Evolutionary conservation across 2,797 vertebrate genomes (phyloP), one percentile per base, ranked within the genome.

Genomic region (Bradypus variegatus): DNA sequence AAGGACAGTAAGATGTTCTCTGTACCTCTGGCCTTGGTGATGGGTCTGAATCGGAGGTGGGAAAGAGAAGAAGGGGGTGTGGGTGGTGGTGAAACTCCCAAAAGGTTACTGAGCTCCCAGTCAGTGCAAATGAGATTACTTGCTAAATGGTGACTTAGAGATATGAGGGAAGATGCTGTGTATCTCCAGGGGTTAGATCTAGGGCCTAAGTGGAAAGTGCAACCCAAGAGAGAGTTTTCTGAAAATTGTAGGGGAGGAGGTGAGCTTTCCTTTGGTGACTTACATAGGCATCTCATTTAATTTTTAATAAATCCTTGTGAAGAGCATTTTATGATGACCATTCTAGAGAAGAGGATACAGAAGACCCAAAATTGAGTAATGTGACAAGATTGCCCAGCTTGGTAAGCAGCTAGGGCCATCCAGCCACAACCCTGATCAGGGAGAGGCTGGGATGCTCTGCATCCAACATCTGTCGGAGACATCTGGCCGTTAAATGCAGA

Each of bases 401-500:
- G 11, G n/a, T 31, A 45, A 21, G 64, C 2, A 13, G 19, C 33
- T 13, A 10, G 3, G 2, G 19, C 4, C 10, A 2, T 3, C 8
- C 2, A 29, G 8, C 27, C 29, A 55, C 38, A 45, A 12, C 1
- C 45, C 48, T 58, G 15, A 1, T 3, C 21, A 31, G 0, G 2
- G 23, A 4, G 19, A 25, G 36, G 3, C n/a, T 1, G 23, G n/a
- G n/a, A 53, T n/a, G 8, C 10, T 13, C 23, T 65, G n/a, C 41
- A 64, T 10, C 13, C 9, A 12, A 4, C 14, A 19, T 13, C n/a
- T 18, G 1, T 1, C 8, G 38, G 73, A 53, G 3, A 19, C 19
- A 3, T 11, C 4, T 4, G 3, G 14, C 27, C 0, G 1, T 3
- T 21, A 15, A 41, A 4, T 2, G 50, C 50, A 36, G 25, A n/a